Base-by-base conservation (phyloP, 2,113 vertebrate genomes). In the Proterorhinus semilunaris region DNA sequence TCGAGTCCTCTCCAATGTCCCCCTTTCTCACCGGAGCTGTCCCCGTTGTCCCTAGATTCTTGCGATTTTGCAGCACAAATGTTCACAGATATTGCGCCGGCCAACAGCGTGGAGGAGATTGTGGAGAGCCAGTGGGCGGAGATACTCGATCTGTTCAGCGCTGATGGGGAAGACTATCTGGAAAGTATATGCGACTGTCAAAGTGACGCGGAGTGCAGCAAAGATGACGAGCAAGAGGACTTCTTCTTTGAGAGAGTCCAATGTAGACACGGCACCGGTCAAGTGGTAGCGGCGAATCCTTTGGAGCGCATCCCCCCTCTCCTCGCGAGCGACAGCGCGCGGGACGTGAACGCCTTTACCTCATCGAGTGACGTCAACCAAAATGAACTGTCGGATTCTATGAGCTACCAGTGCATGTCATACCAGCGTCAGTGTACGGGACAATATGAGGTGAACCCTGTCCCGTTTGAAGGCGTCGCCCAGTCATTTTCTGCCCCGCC, bases 391-490 rank as follows among this genome's bases (percentile, higher is more conserved):
- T 49, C 44, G 5, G 13, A 63, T 15, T 53, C 66, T 0, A n/a
- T 52, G 44, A 54, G 53, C 68, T 68, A 45, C 45, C 55, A 69
- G 9, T 68, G 53, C 53, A 15, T 74, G 53, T 73, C 75, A n/a
- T 46, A 72, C 54, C 78, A 71, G 45, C 74, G 71, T 27, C 46
- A 58, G 4, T 83, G 68, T 43, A 81, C 74, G 63, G 50, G 42
- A 0, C 69, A 59, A 13, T 52, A 46, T 52, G 71, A 69, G 61
- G 54, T n/a, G 13, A 54, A 73, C 62, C 62, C 77, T 6, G 71
- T 73, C 16, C 87, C 71, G 0, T 94, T 92, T 72, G 86, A 90
- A 42, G 93, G 93, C 4, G 83, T 94, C n/a, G 93, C 93, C 54
- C 89, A 89, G 64, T 93, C 92, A 0, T 94, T 93, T 65, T 75